Base-by-base conservation (phyloP, 2,888 invertebrate species). In the Sylvicola fuscatus region DNA sequence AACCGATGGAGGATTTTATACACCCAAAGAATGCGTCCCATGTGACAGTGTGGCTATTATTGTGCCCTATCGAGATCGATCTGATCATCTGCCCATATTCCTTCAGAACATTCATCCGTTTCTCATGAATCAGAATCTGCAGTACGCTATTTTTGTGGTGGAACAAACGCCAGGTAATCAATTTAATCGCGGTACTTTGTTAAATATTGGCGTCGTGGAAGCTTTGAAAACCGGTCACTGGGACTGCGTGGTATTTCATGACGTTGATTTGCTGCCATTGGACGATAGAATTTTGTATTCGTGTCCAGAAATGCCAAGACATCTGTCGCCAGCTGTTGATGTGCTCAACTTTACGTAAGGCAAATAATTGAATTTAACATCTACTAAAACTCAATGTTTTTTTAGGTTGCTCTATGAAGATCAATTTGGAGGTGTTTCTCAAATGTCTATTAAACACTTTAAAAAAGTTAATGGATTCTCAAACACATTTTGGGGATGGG, bases 291-390 rank as follows among this genome's bases (percentile, higher is more conserved):
- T 70, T 47, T 60, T 70, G 35, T 71, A 71, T 50, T 63, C 66
- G 3, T 70, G 70, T 39, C 63, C 66, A 2, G 54, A 54, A 41
- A 59, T 62, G 46, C 71, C 71, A 1, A 51, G 71, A 32, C 72
- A 72, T 46, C 70, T 78, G 70, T 75, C 75, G 33, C 76, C 72
- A 1, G 73, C 75, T 16, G 66, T 78, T 28, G 70, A 77, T 53
- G 66, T 65, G 34, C 66, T 70, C 44, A 61, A 62, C 43, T 21
- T 21, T 21, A 21, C 21, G 21, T 72, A 71, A 50, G 65, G 59
- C 68, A 21, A 21, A 6, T 6, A 6, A 6, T 21, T 21, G 21
- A 21, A 21, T 21, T 21, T 21, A 21, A 21, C 21, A 21, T 21
- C 8, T 21, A 21, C 21, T 21, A 31, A 15, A n/a, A n/a, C n/a